phyloP scores from a whole-genome alignment of 1,140 invertebrate genomes.

The Calephelis nemesis region DNA sequence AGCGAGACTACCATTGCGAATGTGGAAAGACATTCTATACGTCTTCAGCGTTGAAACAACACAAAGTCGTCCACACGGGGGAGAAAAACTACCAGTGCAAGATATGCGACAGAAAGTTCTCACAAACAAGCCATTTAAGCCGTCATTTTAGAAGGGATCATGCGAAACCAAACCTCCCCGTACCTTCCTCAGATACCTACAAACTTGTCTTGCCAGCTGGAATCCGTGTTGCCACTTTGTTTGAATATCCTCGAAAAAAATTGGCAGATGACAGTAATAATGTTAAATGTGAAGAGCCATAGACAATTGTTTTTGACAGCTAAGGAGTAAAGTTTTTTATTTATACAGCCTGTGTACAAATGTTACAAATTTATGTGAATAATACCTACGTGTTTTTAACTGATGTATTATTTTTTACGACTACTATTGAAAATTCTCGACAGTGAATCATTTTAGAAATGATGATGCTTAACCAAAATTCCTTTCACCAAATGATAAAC shows the following conservation, averaged over 20 bases:
- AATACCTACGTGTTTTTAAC: no score
- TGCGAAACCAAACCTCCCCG: conserved; percentile 53
- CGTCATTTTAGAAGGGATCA: conserved; percentile 67
- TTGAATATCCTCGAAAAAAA: conserved; percentile 32
- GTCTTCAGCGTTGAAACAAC: conserved; percentile 65
- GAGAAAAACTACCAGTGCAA: conserved; percentile 70
- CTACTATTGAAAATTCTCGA: no score
- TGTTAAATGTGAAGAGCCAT: conserved; percentile 54
- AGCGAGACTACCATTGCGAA: conserved; percentile 64
- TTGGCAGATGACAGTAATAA: conserved; percentile 24
- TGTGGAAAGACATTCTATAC: conserved; percentile 73
- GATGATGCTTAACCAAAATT: no score
- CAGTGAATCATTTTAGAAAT: no score
- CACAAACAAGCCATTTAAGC: conserved; percentile 64
- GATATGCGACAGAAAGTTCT: conserved; percentile 67
- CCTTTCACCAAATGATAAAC: no score
- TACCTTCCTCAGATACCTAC: conserved; percentile 54
- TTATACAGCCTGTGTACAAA: no score
- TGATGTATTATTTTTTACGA: no score
- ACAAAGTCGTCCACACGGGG: conserved; percentile 63
- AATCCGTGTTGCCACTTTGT: conserved; percentile 32
- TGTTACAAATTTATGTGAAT: no score
- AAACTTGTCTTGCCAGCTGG: conserved; percentile 45
- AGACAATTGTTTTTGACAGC: conserved; percentile 21
- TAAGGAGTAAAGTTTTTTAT: no score